Base-by-base conservation (phyloP, 92 coral and sea anemone genomes). In the Parazoanthus atlanticus region DNA sequence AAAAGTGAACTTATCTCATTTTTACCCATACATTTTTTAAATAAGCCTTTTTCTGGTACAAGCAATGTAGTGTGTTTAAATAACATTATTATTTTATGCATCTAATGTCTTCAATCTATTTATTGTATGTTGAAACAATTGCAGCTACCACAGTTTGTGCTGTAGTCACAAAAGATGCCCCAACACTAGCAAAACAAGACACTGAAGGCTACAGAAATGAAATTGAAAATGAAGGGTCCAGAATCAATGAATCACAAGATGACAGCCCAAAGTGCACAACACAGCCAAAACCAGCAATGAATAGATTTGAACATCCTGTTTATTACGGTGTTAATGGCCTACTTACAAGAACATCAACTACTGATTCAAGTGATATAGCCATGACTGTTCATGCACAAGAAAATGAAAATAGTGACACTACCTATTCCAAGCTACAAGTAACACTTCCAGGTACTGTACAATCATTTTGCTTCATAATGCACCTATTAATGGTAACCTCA, bases 211-310 rank as follows among this genome's bases (percentile, higher is more conserved):
- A 10, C 52, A 76, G 52, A 76, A 36, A 7, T 52, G 84, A 29
- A 56, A 56, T 10, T 52, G 84, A 80, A 52, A 80, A 15, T 30
- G 84, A 54, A 52, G 71, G 56, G n/a, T 4, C 1, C 70, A 80
- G 28, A 80, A 56, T 1, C 43, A 29, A 29, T 6, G 84, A 54
- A 30, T 2, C 43, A 80, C 69, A 52, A 17, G 84, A 31, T 29
- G 34, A 36, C 71, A 80, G 6, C 33, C 33, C 10, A 65, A 23
- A 43, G 70, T 30, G 21, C 67, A 43, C 85, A 80, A 9, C 7
- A 6, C 69, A 80, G n/a, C 85, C 85, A 19, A 61, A 4, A 61
- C 16, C 69, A 80, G 33, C 72, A 80, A 25, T 6, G 23, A 81
- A 23, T 8, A 61, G 36, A 81, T 19, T 41, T 12, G 64, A 81